Conservation (phyloP, 2,113 vertebrate species). For the Serilophus lunatus region DNA sequence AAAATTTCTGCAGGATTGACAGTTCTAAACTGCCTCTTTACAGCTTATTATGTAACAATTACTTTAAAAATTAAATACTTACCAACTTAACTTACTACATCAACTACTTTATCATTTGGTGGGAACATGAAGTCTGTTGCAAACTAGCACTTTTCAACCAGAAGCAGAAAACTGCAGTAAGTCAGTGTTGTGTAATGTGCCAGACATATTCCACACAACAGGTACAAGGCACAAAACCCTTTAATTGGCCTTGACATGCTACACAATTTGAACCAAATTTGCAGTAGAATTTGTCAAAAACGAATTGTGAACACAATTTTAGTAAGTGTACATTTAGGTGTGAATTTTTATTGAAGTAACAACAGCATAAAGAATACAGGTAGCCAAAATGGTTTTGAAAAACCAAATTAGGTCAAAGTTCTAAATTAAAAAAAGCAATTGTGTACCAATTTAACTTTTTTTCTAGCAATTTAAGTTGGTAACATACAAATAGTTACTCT, state of each 20-base stretch:
- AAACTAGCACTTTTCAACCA: constrained; percentile 78
- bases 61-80: constrained; percentile 75
- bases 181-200: constrained; percentile 77
- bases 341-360: constrained; percentile 99
- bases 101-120: constrained; percentile 74
- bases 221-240: constrained; percentile 80
- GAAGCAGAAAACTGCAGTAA: constrained; percentile 77
- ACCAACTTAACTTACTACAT: constrained; percentile 84
- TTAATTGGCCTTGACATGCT: constrained; percentile 78
- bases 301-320: constrained; percentile 98
- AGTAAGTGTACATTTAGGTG: constrained; percentile 92
- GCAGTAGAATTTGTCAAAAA: constrained; percentile 93
- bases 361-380: constrained; percentile 99
- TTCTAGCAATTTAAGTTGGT: constrained; percentile 87
- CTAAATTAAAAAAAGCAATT: constrained; percentile 81
- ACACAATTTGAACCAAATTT: constrained; percentile 95
- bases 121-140: constrained; percentile 74
- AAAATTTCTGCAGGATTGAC: constrained; percentile 47
- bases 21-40: constrained; percentile 67
- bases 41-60: constrained; percentile 46
- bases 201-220: constrained; percentile 78
- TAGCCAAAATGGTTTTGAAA: constrained; percentile 92
- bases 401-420: constrained; percentile 83
- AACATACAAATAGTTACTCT: constrained; percentile 93
- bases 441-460: constrained; percentile 83